These are phyloP conservation scores for Vipera ursinii DNA, from an alignment of 2,797 vertebrate species.

Conservation along the genomic window DNA sequence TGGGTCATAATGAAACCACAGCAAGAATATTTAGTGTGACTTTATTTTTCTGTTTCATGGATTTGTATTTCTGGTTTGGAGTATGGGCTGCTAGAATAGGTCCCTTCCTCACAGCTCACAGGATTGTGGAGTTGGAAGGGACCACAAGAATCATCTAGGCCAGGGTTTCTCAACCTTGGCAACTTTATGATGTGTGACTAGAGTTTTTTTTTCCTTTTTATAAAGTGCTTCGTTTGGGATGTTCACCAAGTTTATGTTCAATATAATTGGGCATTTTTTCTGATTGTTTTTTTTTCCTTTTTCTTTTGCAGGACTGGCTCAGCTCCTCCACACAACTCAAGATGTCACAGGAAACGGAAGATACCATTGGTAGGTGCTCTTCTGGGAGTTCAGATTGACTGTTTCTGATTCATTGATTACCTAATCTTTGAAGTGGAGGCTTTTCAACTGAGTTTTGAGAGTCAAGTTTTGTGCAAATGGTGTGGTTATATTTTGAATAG, in stretches of 20 bases:
- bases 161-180: neutral
- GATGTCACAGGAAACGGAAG: slow-evolving; percentile 50
- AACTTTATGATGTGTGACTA: neutral
- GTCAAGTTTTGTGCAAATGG: too few relatives aligned
- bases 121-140: neutral
- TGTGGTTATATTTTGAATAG: neutral
- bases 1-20: neutral
- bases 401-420: neutral
- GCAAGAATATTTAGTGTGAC: slow-evolving; percentile 1
- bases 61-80: neutral
- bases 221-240: neutral
- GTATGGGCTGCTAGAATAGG: neutral
- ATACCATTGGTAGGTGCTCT: slow-evolving; percentile 44
- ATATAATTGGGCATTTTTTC: neutral
- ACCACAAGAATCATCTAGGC: neutral
- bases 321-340: neutral
- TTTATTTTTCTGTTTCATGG: neutral
- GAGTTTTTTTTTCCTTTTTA: neutral
- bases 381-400: rapidly evolving
- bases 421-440: neutral
- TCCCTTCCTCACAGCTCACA: neutral
- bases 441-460: neutral
- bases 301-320: slow-evolving; percentile 41
- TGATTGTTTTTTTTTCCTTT: slow-evolving; percentile 36
- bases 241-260: slow-evolving; percentile 12